Percentiles rank a stretch among this genome's conserved stretches.
phyloP scores from a whole-genome alignment of 2,888 invertebrate species.

The Euphydryas editha region DNA sequence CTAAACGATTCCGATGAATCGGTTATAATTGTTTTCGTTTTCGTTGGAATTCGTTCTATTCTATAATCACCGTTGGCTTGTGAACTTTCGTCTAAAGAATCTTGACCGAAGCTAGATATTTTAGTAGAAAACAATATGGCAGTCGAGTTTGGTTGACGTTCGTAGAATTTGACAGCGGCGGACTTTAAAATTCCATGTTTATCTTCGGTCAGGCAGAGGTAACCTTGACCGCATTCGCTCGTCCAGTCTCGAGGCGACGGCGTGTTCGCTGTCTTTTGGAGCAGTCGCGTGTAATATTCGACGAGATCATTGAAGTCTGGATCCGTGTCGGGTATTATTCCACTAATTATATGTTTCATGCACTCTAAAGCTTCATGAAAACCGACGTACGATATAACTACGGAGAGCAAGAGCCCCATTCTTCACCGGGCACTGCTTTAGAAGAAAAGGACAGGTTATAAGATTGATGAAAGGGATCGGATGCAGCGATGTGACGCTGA shows the following conservation, averaged over 20 bases:
- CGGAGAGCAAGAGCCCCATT: conserved; percentile 90
- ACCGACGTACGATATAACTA: conserved; percentile 90
- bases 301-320: conserved; percentile 71
- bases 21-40: conserved; percentile 72
- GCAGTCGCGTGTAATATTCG: conserved; percentile 67
- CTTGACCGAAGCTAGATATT: conserved; percentile 80
- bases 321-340: conserved; percentile 68
- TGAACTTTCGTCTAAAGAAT: conserved; percentile 67
- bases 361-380: conserved; percentile 87
- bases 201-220: conserved; percentile 70
- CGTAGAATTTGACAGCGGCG: conserved; percentile 74
- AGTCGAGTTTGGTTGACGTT: conserved; percentile 67
- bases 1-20: conserved; percentile 73
- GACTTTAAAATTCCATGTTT: conserved; percentile 67
- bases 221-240: conserved; percentile 71
- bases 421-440: conserved; percentile 47
- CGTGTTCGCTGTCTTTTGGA: conserved; percentile 62
- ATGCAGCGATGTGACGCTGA: conserved; percentile 76
- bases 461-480: conserved; percentile 61
- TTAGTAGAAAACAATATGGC: conserved; percentile 80
- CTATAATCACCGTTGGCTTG: conserved; percentile 72
- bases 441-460: conserved; percentile 51
- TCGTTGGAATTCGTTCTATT: conserved; percentile 76
- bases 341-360: conserved; percentile 76
- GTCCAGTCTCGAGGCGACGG: conserved; percentile 66